These are phyloP conservation scores for Onchidella celtica DNA, from an alignment of 2,888 invertebrate genomes.

Conservation along the genomic window DNA sequence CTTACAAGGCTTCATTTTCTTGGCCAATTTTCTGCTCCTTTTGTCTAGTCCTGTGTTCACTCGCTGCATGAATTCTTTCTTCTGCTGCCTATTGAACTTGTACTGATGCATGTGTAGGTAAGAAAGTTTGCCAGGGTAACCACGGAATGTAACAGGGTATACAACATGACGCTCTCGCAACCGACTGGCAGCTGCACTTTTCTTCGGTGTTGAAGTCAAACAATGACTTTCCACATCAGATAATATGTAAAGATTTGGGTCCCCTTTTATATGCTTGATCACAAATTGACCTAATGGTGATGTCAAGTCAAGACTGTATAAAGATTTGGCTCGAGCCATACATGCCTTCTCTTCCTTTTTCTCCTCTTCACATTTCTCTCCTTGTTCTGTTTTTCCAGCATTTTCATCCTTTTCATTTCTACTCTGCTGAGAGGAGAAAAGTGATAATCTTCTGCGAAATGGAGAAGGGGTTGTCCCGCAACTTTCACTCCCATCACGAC, in stretches of 20 bases:
- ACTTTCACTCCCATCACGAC: conserved; percentile 59
- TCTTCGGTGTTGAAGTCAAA: conserved; percentile 70
- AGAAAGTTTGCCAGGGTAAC: conserved; percentile 55
- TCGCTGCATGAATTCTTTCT: conserved; percentile 62
- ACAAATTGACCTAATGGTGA: conserved; percentile 73
- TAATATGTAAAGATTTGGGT: conserved; percentile 60
- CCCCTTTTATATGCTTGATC: conserved; percentile 68
- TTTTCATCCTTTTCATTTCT: conserved; percentile 12
- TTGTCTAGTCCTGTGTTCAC: conserved; percentile 67
- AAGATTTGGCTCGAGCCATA: conserved; percentile 52
- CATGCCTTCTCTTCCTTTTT: conserved; percentile 50
- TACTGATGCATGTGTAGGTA: conserved; percentile 62
- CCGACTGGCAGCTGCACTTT: conserved; percentile 65
- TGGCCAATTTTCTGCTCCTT: conserved; percentile 60
- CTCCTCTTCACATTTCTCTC: conserved; percentile 53
- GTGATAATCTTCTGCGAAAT: background rate
- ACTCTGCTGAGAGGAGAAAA: conserved; percentile 7
- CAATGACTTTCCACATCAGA: conserved; percentile 61
- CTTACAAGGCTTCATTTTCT: conserved; percentile 58
- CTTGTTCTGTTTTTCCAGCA: conserved; percentile 38
- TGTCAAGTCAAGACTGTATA: conserved; percentile 69
- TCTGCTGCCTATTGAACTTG: conserved; percentile 65
- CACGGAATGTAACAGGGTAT: conserved; percentile 66
- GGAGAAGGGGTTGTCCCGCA: background rate
- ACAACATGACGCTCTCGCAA: conserved; percentile 63